A percentile compares a stretch with the other conserved stretches of the same genome.
Conservation (phyloP, 2,888 invertebrate species). For the Protodeltote pygarga region DNA sequence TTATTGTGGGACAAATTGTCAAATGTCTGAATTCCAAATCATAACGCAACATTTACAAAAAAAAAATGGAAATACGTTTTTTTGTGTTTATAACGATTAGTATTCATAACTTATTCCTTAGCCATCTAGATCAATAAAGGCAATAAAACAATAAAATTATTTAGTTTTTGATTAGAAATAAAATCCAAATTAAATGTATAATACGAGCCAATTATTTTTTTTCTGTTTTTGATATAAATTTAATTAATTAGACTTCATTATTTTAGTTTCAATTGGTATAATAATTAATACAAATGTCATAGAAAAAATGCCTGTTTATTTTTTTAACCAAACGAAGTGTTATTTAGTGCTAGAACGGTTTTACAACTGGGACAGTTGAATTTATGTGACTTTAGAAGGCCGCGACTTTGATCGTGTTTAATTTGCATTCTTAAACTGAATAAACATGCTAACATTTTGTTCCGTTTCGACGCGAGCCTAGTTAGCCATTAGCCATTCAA, state of each 20-base stretch:
- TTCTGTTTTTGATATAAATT: no score
- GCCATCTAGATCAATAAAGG: no score
- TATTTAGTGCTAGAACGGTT: slow-evolving; percentile 21
- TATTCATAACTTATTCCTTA: no score
- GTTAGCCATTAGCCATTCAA: neutral
- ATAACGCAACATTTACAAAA: neutral
- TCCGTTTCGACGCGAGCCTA: slow-evolving; percentile 2
- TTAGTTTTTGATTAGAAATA: no score
- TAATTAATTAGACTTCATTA: no score
- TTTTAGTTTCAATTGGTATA: no score
- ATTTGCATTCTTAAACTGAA: slow-evolving; percentile 39
- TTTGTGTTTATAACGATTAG: no score
- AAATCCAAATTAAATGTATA: no score
- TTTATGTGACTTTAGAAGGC: slow-evolving; percentile 44
- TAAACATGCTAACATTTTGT: slow-evolving; percentile 18
- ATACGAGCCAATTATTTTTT: no score
- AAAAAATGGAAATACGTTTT: no score
- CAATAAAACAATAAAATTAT: no score
- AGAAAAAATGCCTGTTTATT: slow-evolving; percentile 1
- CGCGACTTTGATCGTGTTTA: slow-evolving; percentile 26
- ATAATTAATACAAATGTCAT: neutral
- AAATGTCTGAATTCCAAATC: slow-evolving; percentile 15
- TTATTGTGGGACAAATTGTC: slow-evolving; percentile 5
- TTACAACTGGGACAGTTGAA: slow-evolving; percentile 35
- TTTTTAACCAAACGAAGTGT: slow-evolving; percentile 2